These are phyloP conservation scores for Odontothrips loti DNA, from an alignment of 2,888 invertebrate species.

Conservation along the genomic window DNA sequence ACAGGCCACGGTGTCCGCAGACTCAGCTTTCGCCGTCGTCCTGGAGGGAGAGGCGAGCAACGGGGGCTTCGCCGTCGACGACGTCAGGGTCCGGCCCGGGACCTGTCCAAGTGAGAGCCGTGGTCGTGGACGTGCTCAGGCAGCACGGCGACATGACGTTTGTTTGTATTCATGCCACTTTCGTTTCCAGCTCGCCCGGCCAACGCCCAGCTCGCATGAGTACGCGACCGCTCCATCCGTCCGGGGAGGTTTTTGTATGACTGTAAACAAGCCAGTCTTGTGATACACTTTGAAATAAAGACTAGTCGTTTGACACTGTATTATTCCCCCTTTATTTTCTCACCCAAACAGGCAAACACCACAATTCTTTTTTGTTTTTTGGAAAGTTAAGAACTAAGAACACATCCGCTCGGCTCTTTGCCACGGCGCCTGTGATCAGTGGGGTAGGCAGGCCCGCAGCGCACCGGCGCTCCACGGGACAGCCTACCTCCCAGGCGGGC, in stretches of 20 bases:
- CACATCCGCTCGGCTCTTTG: background rate
- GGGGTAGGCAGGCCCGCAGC: background rate
- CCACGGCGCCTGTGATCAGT: background rate
- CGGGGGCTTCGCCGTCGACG: constrained; percentile 57
- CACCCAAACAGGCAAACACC: background rate
- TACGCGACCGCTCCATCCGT: no score
- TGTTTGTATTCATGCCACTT: background rate
- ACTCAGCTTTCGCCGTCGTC: constrained; percentile 49
- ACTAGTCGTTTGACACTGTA: background rate
- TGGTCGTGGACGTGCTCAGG: background rate
- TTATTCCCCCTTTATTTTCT: background rate
- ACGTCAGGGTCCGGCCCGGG: constrained; percentile 52
- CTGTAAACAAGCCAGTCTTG: background rate
- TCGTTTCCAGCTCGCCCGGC: background rate
- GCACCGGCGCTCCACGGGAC: background rate
- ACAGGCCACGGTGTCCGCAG: constrained; percentile 52
- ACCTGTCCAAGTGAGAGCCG: constrained; percentile 49
- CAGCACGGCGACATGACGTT: background rate
- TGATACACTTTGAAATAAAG: background rate
- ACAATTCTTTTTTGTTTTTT: no score
- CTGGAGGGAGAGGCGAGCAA: constrained; percentile 56
- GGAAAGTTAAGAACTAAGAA: no score
- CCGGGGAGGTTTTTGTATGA: background rate
- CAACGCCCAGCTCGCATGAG: background rate
- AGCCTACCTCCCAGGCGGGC: background rate